These are phyloP conservation scores for Chorisops tibialis DNA, from an alignment of 2,888 invertebrate species.

Conservation along the genomic window DNA sequence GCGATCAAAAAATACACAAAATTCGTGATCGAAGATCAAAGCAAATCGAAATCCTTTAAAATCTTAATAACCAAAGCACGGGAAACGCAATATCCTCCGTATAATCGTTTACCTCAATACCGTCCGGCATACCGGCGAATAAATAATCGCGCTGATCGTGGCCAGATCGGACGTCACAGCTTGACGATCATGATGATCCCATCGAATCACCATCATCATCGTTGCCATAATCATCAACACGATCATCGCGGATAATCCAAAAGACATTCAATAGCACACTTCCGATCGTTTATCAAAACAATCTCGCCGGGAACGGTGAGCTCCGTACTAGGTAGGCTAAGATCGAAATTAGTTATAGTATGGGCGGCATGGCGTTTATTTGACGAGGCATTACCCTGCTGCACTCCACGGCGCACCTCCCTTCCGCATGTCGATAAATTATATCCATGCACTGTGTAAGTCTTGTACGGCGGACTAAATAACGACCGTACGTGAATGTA, in stretches of 20 bases:
- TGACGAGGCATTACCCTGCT: too few relatives aligned
- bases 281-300: slow-evolving; percentile 2
- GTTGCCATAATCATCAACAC: neutral
- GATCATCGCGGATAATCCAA: slow-evolving; percentile 8
- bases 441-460: too few relatives aligned
- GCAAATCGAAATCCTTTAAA: slow-evolving; percentile 12
- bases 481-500: neutral
- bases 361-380: too few relatives aligned
- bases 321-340: too few relatives aligned
- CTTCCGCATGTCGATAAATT: too few relatives aligned
- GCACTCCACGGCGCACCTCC: too few relatives aligned
- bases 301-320: neutral
- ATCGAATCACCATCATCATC: neutral
- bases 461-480: too few relatives aligned
- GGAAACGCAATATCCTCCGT: slow-evolving; percentile 13
- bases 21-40: too few relatives aligned
- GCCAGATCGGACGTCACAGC: neutral
- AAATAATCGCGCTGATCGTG: slow-evolving; percentile 10
- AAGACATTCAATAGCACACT: slow-evolving; percentile 3
- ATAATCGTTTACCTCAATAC: slow-evolving; percentile 11
- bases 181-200: neutral
- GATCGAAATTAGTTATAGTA: too few relatives aligned
- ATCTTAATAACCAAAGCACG: slow-evolving; percentile 18
- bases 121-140: slow-evolving; percentile 6
- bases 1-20: too few relatives aligned